phyloP scores from a whole-genome alignment of 2,113 vertebrate species.

The Pogonocichla stellata region DNA sequence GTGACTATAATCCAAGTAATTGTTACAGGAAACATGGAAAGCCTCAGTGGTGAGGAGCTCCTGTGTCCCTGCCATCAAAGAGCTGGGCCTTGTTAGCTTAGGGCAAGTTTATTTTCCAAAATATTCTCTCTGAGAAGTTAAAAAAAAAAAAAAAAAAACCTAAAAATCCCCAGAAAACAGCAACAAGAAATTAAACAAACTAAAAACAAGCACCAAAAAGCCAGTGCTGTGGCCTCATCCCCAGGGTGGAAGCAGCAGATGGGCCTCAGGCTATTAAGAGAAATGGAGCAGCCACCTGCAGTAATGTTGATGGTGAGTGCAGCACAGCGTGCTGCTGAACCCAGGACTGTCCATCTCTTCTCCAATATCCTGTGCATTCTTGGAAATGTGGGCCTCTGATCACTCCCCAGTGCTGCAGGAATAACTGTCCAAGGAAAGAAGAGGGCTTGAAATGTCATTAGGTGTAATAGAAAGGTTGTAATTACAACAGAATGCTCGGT shows the following conservation, averaged over 20 bases:
- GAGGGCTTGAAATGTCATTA: not conserved
- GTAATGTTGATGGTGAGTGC: not conserved
- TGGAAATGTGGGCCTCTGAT: not conserved
- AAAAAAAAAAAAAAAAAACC: too few relatives aligned
- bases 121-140: accelerated
- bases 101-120: not conserved
- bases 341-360: not conserved
- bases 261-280: accelerated
- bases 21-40: not conserved
- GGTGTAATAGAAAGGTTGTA: not conserved
- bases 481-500: not conserved
- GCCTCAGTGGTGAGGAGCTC: not conserved
- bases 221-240: not conserved
- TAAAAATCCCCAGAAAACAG: too few relatives aligned
- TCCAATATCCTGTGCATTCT: not conserved
- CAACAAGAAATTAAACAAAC: too few relatives aligned
- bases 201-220: not conserved
- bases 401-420: not conserved
- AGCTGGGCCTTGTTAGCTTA: not conserved
- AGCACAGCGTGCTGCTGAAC: not conserved
- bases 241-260: not conserved
- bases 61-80: not conserved
- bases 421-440: not conserved
- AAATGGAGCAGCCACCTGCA: not conserved
- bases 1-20: not conserved